phyloP scores from a whole-genome alignment of 2,113 vertebrate genomes.

The Pontoporia blainvillei region DNA sequence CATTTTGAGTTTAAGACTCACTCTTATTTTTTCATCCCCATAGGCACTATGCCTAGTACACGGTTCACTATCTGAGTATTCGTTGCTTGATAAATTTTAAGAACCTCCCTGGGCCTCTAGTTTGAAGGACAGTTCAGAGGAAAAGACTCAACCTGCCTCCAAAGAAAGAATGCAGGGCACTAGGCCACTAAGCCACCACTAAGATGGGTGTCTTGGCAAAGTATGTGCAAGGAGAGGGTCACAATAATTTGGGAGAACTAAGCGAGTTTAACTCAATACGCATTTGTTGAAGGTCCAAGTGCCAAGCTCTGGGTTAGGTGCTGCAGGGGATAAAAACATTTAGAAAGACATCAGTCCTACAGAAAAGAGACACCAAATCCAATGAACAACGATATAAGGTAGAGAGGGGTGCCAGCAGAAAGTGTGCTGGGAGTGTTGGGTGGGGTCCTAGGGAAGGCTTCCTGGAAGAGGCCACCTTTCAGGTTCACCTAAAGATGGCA shows the following conservation, averaged over 20 bases:
- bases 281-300: background rate
- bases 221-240: background rate
- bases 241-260: background rate
- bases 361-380: background rate
- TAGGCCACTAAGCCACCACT: background rate
- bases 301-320: background rate
- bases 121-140: background rate
- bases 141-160: background rate
- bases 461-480: background rate
- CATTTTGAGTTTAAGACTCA: background rate
- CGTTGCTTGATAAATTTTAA: background rate
- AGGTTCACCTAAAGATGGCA: background rate
- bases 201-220: background rate
- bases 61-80: background rate
- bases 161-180: background rate
- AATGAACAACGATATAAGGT: accelerated
- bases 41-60: background rate
- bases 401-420: background rate
- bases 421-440: background rate
- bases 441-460: background rate
- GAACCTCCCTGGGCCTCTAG: background rate
- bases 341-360: background rate
- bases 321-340: background rate
- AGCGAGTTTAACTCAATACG: background rate
- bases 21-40: background rate